phyloP scores from a whole-genome alignment of 2,797 vertebrate genomes.

The Pygocentrus nattereri region DNA sequence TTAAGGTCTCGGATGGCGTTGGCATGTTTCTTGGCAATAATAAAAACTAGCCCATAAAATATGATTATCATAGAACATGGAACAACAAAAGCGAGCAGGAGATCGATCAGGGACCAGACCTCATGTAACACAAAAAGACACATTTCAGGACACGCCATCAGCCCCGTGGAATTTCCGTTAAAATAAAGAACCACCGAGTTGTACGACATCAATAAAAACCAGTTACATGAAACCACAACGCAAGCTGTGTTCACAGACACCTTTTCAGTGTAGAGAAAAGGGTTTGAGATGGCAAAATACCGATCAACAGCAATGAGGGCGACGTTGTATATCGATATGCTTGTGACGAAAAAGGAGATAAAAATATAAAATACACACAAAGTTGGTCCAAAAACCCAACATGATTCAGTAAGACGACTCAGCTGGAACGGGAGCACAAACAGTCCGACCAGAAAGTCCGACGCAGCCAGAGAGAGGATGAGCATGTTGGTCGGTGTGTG shows the following conservation, averaged over 20 bases:
- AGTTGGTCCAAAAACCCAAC: conserved; percentile 28
- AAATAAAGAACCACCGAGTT: conserved; percentile 28
- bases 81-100: not conserved
- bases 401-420: conserved; percentile 24
- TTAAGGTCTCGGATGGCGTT: conserved; percentile 50
- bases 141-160: not conserved
- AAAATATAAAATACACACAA: not conserved
- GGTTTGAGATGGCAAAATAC: conserved; percentile 40
- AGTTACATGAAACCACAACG: conserved; percentile 4
- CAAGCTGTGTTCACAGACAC: conserved; percentile 2
- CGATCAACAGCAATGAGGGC: conserved; percentile 46
- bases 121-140: not conserved
- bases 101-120: conserved; percentile 41
- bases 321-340: not conserved
- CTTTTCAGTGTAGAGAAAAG: conserved; percentile 2
- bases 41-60: not conserved
- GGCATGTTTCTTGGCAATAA: conserved; percentile 44
- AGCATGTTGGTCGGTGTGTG: not conserved
- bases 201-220: conserved; percentile 38
- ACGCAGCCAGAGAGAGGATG: not conserved
- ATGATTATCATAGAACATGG: not conserved
- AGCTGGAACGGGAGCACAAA: conserved; percentile 40
- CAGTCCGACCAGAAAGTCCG: conserved; percentile 7
- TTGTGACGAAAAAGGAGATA: not conserved
- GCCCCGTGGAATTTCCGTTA: conserved; percentile 22